Conservation (phyloP, 2,797 vertebrate species). For the Danio kyathit region DNA sequence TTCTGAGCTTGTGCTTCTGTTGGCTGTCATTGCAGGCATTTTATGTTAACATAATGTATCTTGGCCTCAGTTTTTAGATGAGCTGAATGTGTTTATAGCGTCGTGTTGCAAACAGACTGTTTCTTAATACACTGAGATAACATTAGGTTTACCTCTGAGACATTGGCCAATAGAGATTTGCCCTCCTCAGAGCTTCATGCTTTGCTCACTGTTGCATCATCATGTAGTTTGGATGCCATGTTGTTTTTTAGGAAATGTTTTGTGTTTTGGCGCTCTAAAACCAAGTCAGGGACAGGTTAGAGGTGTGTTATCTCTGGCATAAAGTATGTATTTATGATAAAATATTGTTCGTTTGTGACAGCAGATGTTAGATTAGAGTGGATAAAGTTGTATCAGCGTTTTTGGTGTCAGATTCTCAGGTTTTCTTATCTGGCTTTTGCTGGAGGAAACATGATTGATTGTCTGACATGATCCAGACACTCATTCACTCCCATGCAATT, state of each 20-base stretch:
- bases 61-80: not conserved
- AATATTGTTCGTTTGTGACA: conserved; percentile 9
- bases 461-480: conserved; percentile 47
- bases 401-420: conserved; percentile 13
- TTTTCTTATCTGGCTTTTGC: conserved; percentile 23
- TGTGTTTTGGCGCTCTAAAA: not conserved
- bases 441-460: conserved; percentile 44
- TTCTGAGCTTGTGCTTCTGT: not conserved
- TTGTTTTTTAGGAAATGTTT: not conserved
- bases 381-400: conserved; percentile 11
- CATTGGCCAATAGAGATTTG: conserved; percentile 5
- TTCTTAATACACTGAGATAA: conserved; percentile 21
- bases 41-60: not conserved
- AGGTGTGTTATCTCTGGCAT: not conserved
- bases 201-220: conserved; percentile 45
- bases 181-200: not conserved
- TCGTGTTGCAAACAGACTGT: not conserved
- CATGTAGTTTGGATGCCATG: conserved; percentile 13
- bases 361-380: not conserved
- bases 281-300: not conserved
- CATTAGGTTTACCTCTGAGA: conserved; percentile 18
- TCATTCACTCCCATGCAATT: conserved; percentile 52
- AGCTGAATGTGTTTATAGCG: not conserved
- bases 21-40: not conserved
- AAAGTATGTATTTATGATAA: conserved; percentile 10